A percentile compares a stretch with the other conserved stretches of the same genome.
phyloP scores from a whole-genome alignment of 1,140 invertebrate species.

The Meloidogyne exigua region DNA sequence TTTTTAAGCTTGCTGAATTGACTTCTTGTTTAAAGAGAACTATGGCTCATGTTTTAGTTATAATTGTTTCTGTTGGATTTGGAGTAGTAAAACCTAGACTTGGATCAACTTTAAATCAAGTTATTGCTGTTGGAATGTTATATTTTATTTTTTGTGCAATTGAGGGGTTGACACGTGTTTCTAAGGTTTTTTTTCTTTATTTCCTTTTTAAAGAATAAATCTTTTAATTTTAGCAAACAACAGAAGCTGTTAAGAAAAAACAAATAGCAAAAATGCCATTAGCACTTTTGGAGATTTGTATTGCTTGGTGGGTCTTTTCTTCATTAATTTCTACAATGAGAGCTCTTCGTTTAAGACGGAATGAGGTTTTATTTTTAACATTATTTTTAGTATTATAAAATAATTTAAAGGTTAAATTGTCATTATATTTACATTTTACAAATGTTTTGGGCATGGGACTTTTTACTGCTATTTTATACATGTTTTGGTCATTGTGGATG shows the following conservation, averaged over 20 bases:
- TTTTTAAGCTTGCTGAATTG: slow-evolving; percentile 78
- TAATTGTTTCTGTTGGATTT: slow-evolving; percentile 88
- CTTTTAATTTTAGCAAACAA: slow-evolving; percentile 41
- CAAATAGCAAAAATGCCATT: slow-evolving; percentile 63
- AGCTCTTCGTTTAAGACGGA: slow-evolving; percentile 76
- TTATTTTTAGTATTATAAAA: slow-evolving; percentile 4
- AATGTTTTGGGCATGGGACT: slow-evolving; percentile 87
- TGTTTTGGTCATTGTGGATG: slow-evolving; percentile 83
- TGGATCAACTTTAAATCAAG: slow-evolving; percentile 79
- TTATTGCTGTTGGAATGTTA: slow-evolving; percentile 76
- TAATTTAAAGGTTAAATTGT: slow-evolving; percentile 80
- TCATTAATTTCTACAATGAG: slow-evolving; percentile 83
- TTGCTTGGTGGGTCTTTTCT: slow-evolving; percentile 67
- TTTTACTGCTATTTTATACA: slow-evolving; percentile 80
- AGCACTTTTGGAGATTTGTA: slow-evolving; percentile 58
- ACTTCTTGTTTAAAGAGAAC: slow-evolving; percentile 84
- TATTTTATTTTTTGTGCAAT: slow-evolving; percentile 80
- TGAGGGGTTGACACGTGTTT: slow-evolving; percentile 78
- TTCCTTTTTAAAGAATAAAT: slow-evolving; percentile 9
- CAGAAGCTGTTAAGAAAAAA: slow-evolving; percentile 61
- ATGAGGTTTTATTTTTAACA: slow-evolving; percentile 51
- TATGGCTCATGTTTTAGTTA: slow-evolving; percentile 83
- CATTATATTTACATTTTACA: slow-evolving; percentile 85
- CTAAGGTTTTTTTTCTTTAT: slow-evolving; percentile 64
- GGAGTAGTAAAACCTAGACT: slow-evolving; percentile 90